A percentile compares a stretch with the other conserved stretches of the same genome.
phyloP scores from a whole-genome alignment of 2,888 invertebrate species.

The Athrips mouffetella region DNA sequence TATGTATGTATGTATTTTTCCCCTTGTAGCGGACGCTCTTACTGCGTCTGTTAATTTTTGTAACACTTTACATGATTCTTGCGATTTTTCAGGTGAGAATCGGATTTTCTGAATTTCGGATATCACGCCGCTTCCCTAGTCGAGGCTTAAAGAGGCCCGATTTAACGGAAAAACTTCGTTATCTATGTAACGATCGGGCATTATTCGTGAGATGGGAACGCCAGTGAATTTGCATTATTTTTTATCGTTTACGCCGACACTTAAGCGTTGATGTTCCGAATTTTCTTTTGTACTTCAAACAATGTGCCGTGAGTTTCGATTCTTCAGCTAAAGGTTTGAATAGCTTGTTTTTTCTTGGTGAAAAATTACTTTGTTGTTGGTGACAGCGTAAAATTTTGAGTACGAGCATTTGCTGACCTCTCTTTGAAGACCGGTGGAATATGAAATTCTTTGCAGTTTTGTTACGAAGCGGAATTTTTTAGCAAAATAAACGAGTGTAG shows the following conservation, averaged over 20 bases:
- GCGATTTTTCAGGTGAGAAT: neutral
- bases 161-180: conserved; percentile 69
- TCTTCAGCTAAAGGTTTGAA: conserved; percentile 48
- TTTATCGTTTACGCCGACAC: conserved; percentile 62
- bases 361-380: conserved; percentile 63
- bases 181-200: conserved; percentile 66
- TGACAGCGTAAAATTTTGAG: conserved; percentile 19
- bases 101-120: conserved; percentile 1
- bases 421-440: neutral
- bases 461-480: neutral
- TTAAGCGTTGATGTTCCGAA: conserved; percentile 42
- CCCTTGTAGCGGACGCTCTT: no score
- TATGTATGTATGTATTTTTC: no score
- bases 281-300: conserved; percentile 54
- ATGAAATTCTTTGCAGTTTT: conserved; percentile 11
- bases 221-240: conserved; percentile 70
- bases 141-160: conserved; percentile 44
- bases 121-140: neutral
- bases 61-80: no score
- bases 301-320: conserved; percentile 54
- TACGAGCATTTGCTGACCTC: conserved; percentile 11
- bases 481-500: neutral
- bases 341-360: conserved; percentile 46
- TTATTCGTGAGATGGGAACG: conserved; percentile 46
- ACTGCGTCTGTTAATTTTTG: no score